Conservation (phyloP, 2,888 invertebrate genomes). For the Agelastica alni region DNA sequence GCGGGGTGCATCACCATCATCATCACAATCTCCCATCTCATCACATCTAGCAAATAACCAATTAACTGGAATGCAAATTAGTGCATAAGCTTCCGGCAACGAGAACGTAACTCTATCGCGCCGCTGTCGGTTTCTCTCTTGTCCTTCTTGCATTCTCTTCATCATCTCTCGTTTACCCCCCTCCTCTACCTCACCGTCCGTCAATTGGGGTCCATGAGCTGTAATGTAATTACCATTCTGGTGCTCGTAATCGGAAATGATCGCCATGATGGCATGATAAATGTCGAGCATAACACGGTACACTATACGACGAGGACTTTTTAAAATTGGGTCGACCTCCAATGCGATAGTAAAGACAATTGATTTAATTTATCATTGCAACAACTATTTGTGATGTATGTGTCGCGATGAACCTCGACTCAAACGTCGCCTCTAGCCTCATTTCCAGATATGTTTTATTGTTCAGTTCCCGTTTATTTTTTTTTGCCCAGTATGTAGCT, state of each 20-base stretch:
- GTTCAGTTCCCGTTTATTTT: no score
- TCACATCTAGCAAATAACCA: constrained; percentile 8
- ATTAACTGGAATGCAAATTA: constrained; percentile 28
- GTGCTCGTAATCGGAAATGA: constrained; percentile 4
- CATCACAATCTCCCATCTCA: not conserved
- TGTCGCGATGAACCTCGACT: no score
- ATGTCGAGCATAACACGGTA: not conserved
- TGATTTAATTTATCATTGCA: no score
- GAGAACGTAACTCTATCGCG: not conserved
- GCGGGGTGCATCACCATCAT: not conserved
- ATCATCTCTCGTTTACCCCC: not conserved
- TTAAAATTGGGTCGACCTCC: not conserved
- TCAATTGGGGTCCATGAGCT: not conserved
- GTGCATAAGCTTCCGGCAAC: constrained; percentile 25
- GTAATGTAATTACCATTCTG: not conserved
- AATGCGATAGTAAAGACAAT: no score
- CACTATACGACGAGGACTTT: not conserved
- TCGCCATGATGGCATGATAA: not conserved
- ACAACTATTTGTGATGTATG: no score
- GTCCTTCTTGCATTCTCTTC: no score
- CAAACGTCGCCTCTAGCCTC: no score
- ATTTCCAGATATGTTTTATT: no score
- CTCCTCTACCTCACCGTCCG: not conserved
- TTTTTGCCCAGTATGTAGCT: no score
- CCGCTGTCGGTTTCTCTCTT: not conserved